Conservation (phyloP, 2,113 vertebrate species). For the Sterrhoptilus dennistouni region DNA sequence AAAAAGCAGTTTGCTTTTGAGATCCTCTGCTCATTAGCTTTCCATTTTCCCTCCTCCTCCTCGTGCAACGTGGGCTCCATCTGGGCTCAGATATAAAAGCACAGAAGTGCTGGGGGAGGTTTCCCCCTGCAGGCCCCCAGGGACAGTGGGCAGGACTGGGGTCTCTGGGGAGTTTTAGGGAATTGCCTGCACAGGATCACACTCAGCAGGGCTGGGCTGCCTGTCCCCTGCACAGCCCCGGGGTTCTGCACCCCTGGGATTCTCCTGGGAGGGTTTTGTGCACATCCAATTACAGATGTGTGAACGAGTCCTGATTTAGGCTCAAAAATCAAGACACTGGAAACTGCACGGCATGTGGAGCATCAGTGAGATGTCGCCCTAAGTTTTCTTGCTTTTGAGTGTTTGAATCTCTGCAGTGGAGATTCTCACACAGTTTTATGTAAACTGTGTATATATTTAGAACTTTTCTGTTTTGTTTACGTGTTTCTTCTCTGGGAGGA, state of each 20-base stretch:
- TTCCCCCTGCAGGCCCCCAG: neutral
- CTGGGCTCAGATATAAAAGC: neutral
- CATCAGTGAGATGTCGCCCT: too few species aligned
- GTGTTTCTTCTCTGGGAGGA: too few species aligned
- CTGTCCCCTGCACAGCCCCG: neutral
- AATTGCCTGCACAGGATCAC: accelerated
- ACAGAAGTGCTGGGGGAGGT: neutral
- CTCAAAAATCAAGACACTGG: neutral
- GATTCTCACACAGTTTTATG: too few species aligned
- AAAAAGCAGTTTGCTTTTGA: neutral
- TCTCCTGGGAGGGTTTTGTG: neutral
- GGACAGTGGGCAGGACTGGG: neutral
- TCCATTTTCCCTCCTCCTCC: neutral
- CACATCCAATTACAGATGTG: neutral
- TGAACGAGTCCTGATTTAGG: neutral
- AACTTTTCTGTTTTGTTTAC: too few species aligned
- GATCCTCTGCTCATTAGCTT: neutral
- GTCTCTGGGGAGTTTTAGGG: neutral
- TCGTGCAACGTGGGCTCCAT: accelerated
- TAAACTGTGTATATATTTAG: too few species aligned
- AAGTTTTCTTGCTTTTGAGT: too few species aligned
- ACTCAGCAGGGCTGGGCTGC: accelerated
- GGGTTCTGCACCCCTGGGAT: neutral
- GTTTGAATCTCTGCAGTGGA: too few species aligned
- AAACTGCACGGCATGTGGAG: neutral